Evolutionary conservation across 2,797 vertebrate species (phyloP), one percentile per base, ranked within the genome.

Genomic region (Phalloptychus januarius): DNA sequence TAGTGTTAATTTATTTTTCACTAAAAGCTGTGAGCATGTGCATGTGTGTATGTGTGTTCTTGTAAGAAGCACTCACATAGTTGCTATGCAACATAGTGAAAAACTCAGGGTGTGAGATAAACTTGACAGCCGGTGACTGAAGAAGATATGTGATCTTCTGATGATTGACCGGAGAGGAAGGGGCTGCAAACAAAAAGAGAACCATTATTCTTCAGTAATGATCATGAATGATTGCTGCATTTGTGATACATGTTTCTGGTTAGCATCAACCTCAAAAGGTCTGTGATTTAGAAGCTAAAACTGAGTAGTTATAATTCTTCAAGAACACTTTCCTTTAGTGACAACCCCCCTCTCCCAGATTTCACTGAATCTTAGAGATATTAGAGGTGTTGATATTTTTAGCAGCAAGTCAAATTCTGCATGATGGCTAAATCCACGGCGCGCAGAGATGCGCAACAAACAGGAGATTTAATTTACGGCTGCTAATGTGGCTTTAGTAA

Each of bases 51-150:
- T 72, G 31, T 63, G 45, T 75, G 48, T n/a, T 23, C 16, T 45
- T 52, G 44, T 36, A 50, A 54, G 72, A 4, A 10, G 16, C 44
- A 85, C 98, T 97, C 87, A 99, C 98, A 86, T 98, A 98, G 93
- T 99, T 99, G 86, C 97, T 96, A 56, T 99, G 98, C 81, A 99
- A 94, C 86, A 99, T 94, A 5, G 98, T 99, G 95, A 99, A 99
- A 93, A 99, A 99, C 77, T 99, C 98, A 0, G 98, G 98, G 88
- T 99, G 98, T 81, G 98, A 98, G 93, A 99, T 96, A 88, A 99
- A 99, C 94, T 99, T 99, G 90, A 99, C 97, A 1, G 98, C 97
- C 67, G 98, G 98, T 75, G 96, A 98, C 82, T 99, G 98, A 48
- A 99, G 96, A 84, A 99, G 92, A 82, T 97, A 93, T 76, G 96